Evolutionary conservation across 2,888 invertebrate species (phyloP).

Genomic region (Drosophila conformis): DNA sequence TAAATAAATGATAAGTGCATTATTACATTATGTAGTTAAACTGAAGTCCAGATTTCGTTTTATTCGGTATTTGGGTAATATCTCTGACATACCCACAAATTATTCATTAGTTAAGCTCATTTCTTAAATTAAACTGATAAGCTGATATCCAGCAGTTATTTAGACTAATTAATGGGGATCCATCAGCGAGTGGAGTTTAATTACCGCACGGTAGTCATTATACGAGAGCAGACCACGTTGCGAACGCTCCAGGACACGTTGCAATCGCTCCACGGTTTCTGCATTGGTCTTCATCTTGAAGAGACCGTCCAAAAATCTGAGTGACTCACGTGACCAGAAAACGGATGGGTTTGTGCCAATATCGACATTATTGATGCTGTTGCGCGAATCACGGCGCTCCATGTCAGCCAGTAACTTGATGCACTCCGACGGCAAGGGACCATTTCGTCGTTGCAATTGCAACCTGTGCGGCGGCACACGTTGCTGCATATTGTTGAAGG

Average conservation of each 20-base stretch:
- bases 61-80: slow-evolving; percentile 58
- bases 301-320: slow-evolving; percentile 80
- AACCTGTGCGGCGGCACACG: slow-evolving; percentile 42
- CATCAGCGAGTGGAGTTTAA: slow-evolving; percentile 75
- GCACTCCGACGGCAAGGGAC: slow-evolving; percentile 57
- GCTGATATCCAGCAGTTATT: not conserved
- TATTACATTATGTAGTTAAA: slow-evolving; percentile 38
- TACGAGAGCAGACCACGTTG: slow-evolving; percentile 81
- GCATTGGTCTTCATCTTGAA: slow-evolving; percentile 54
- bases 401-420: slow-evolving; percentile 63
- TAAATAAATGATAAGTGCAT: slow-evolving; percentile 54
- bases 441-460: slow-evolving; percentile 35
- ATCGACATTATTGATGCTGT: slow-evolving; percentile 44
- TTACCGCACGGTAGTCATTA: slow-evolving; percentile 82
- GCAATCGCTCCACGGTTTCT: slow-evolving; percentile 67
- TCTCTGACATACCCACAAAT: slow-evolving; percentile 52
- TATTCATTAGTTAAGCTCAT: slow-evolving; percentile 32
- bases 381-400: slow-evolving; percentile 33
- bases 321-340: slow-evolving; percentile 84
- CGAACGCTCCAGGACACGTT: slow-evolving; percentile 78
- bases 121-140: slow-evolving; percentile 22
- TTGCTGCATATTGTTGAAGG: slow-evolving; percentile 58
- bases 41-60: slow-evolving; percentile 44
- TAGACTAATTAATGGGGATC: slow-evolving; percentile 37
- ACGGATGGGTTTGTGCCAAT: slow-evolving; percentile 63